A percentile compares a stretch with the other conserved stretches of the same genome.
phyloP scores from a whole-genome alignment of 1,140 invertebrate species.

The Drosophila kohkoa region DNA sequence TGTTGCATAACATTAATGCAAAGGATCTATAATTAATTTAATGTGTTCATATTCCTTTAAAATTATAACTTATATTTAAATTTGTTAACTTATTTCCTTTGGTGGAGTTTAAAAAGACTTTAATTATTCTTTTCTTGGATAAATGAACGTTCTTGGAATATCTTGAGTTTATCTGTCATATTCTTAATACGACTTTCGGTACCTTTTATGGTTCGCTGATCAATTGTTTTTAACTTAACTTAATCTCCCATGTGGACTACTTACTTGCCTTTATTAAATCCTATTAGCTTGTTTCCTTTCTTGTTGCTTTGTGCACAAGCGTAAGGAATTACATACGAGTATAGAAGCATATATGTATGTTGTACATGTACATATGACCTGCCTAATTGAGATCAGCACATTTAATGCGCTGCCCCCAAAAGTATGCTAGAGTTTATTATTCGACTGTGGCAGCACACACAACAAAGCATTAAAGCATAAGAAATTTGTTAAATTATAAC shows the following conservation, averaged over 20 bases:
- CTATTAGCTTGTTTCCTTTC: constrained; percentile 43
- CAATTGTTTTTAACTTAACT: constrained; percentile 41
- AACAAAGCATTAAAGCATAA: constrained; percentile 68
- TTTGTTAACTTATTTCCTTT: not conserved
- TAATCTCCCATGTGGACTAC: constrained; percentile 29
- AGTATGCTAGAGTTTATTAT: constrained; percentile 42
- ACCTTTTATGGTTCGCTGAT: constrained; percentile 33
- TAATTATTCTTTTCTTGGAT: constrained; percentile 5
- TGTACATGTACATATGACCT: constrained; percentile 34
- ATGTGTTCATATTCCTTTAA: not conserved
- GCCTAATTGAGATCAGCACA: constrained; percentile 43
- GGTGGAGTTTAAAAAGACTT: constrained; percentile 12
- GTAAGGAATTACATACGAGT: not conserved
- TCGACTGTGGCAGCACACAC: constrained; percentile 6
- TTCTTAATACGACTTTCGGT: constrained; percentile 6
- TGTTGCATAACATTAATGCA: not conserved
- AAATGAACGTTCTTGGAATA: not conserved
- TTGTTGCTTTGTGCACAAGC: not conserved
- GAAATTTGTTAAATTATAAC: constrained; percentile 61
- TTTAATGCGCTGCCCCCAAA: constrained; percentile 35
- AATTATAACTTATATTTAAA: too few species aligned
- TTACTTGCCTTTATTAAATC: constrained; percentile 36
- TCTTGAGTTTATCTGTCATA: not conserved
- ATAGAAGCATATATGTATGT: not conserved
- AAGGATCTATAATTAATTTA: not conserved